These are phyloP conservation scores for Drosophila sturtevanti DNA, from an alignment of 1,140 invertebrate genomes.

Conservation along the genomic window DNA sequence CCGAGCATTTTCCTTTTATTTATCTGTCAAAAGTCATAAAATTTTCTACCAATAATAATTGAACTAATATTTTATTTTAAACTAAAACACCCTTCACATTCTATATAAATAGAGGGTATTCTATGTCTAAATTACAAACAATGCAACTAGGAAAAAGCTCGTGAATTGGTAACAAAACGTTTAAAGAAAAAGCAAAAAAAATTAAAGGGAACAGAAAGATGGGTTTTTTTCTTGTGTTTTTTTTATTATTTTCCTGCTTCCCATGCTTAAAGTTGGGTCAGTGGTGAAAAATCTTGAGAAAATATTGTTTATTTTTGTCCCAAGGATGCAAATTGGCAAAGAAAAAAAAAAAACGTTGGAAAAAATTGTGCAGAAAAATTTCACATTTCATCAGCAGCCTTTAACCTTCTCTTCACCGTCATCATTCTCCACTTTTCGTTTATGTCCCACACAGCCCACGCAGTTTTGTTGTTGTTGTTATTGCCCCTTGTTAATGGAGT, in stretches of 20 bases:
- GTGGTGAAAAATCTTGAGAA: constrained; percentile 49
- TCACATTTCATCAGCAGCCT: constrained; percentile 26
- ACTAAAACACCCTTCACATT: too few species aligned
- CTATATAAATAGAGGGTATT: constrained; percentile 18
- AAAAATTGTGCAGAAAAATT: constrained; percentile 19
- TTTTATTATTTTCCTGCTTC: constrained; percentile 52
- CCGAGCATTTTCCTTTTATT: too few species aligned
- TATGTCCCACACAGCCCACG: constrained; percentile 25
- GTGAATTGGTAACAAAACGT: constrained; percentile 1
- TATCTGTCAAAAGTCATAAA: too few species aligned
- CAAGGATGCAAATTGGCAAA: constrained; percentile 16
- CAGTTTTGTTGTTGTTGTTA: constrained; percentile 7
- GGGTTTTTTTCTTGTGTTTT: too few species aligned
- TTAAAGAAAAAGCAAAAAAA: background rate
- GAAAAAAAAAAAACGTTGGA: constrained; percentile 2
- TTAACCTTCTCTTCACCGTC: background rate
- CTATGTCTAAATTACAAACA: background rate
- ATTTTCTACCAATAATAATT: too few species aligned
- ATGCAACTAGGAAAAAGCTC: constrained; percentile 22
- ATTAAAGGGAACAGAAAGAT: too few species aligned
- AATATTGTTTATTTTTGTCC: constrained; percentile 31
- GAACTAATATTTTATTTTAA: too few species aligned
- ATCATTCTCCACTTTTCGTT: background rate
- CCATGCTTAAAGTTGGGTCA: constrained; percentile 49
- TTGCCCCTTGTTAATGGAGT: constrained; percentile 42